Base-by-base conservation (phyloP, 2,797 vertebrate genomes). In the Schizopygopsis pylzovi region DNA sequence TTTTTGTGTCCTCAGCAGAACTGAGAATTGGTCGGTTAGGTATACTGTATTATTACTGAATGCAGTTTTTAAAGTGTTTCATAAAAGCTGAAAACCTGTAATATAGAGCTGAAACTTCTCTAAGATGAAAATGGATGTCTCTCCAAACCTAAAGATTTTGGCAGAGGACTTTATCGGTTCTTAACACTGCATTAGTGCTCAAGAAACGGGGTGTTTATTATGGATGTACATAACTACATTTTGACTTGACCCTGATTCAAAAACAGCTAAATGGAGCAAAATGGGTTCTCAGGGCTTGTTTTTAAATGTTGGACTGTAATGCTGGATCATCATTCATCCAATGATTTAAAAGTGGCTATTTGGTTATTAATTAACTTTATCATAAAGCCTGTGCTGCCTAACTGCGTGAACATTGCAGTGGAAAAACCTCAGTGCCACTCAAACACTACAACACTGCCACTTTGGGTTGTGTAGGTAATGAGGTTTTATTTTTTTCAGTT, bases 161-260 rank as follows among this genome's bases (percentile, higher is more conserved):
- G 22, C 68, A 59, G n/a, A 49, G 63, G 28, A 75, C 25, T 25
- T 18, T 43, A 63, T 63, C 4, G 2, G n/a, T 73, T 39, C 6
- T 63, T 65, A 49, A 63, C 43, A 54, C 20, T 76, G 22, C 33
- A 41, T 67, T 47, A 52, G 59, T 6, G 43, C 72, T 67, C 56
- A 39, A 41, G 11, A 73, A 73, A 82, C n/a, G 4, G 76, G 28
- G 39, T 70, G n/a, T 37, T 83, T 75, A n/a, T 49, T 65, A 33
- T 6, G 41, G 4, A 78, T 79, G 13, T 61, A 16, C 54, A 43
- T 78, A 41, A n/a, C 18, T 77, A 56, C 18, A 22, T 39, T 77
- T 39, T 5, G 6, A 56, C 52, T 56, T 77, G 52, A 39, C 4
- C 33, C 11, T 77, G 20, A 12, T 56, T 39, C 12, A 56, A 77